Conservation (phyloP, 2,113 vertebrate genomes). For the Typhlomys cinereus region DNA sequence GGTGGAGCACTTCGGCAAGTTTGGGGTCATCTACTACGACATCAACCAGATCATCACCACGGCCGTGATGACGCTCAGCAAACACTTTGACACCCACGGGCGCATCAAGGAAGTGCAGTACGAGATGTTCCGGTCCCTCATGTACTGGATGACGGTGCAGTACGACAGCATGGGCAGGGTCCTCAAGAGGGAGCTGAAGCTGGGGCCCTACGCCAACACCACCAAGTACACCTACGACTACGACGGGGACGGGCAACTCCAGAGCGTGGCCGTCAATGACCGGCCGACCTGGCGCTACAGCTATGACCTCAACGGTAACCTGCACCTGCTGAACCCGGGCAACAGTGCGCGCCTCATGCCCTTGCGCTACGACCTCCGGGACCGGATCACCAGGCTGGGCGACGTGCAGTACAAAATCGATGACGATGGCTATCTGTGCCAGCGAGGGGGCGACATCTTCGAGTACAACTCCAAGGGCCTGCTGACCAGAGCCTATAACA, state of each 20-base stretch:
- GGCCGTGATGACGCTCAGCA: conserved; percentile 98
- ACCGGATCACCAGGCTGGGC: conserved; percentile 96
- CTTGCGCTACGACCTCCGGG: conserved; percentile 95
- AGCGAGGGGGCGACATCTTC: conserved; percentile 94
- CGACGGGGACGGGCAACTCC: conserved; percentile 97
- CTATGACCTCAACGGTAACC: conserved; percentile 98
- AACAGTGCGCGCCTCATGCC: conserved; percentile 96
- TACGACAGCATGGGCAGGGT: conserved; percentile 99
- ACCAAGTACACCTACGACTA: conserved; percentile 99
- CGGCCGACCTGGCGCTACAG: conserved; percentile 99
- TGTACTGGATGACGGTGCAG: conserved; percentile 99
- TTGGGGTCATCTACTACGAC: conserved; percentile 99
- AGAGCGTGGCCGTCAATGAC: conserved; percentile 96
- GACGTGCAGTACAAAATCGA: conserved; percentile 97
- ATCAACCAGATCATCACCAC: conserved; percentile 99
- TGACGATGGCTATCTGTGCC: conserved; percentile 95
- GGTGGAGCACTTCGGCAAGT: conserved; percentile 99
- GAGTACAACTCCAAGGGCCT: conserved; percentile 99
- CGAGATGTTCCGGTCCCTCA: conserved; percentile 98
- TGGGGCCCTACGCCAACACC: conserved; percentile 98
- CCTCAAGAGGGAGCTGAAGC: conserved; percentile 97
- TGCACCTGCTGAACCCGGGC: conserved; percentile 95
- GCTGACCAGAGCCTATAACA: conserved; percentile 95
- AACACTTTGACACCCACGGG: conserved; percentile 98
- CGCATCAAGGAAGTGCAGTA: conserved; percentile 99